These are phyloP conservation scores for Aphyosemion australe DNA, from an alignment of 2,113 vertebrate species.

Conservation along the genomic window DNA sequence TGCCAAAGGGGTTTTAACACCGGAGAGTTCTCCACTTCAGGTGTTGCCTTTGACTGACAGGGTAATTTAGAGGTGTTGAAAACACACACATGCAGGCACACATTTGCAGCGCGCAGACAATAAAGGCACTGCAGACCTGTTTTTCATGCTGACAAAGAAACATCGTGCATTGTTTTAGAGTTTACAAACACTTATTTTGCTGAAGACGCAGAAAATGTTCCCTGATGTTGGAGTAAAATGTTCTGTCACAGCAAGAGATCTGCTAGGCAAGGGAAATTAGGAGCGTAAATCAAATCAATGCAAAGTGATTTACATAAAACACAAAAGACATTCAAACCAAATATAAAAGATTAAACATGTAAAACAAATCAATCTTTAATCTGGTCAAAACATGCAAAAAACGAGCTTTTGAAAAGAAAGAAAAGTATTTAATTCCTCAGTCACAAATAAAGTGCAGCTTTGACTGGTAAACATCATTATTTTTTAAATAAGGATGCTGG, in stretches of 20 bases:
- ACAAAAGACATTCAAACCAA: neutral
- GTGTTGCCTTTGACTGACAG: constrained; percentile 66
- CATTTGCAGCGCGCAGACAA: neutral
- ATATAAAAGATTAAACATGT: too few relatives aligned
- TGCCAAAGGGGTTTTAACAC: constrained; percentile 53
- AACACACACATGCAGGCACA: constrained; percentile 10
- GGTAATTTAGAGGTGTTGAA: constrained; percentile 60
- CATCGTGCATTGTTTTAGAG: neutral
- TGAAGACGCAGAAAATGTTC: too few relatives aligned
- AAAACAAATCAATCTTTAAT: too few relatives aligned
- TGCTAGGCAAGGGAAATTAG: too few relatives aligned
- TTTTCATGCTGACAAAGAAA: constrained; percentile 15
- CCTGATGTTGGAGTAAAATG: too few relatives aligned
- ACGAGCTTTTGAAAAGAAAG: too few relatives aligned
- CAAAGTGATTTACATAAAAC: neutral
- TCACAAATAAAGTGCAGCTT: neutral
- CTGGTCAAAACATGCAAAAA: too few relatives aligned
- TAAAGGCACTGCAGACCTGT: constrained; percentile 2
- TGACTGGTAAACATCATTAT: neutral
- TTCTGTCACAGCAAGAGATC: too few relatives aligned
- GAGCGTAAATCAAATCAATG: too few relatives aligned
- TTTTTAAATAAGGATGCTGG: neutral
- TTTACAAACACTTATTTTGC: too few relatives aligned
- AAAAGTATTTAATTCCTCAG: too few relatives aligned
- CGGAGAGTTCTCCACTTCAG: constrained; percentile 45